These are phyloP conservation scores for Hylyphantes graminicola DNA, from an alignment of 1,140 invertebrate genomes.

Conservation along the genomic window DNA sequence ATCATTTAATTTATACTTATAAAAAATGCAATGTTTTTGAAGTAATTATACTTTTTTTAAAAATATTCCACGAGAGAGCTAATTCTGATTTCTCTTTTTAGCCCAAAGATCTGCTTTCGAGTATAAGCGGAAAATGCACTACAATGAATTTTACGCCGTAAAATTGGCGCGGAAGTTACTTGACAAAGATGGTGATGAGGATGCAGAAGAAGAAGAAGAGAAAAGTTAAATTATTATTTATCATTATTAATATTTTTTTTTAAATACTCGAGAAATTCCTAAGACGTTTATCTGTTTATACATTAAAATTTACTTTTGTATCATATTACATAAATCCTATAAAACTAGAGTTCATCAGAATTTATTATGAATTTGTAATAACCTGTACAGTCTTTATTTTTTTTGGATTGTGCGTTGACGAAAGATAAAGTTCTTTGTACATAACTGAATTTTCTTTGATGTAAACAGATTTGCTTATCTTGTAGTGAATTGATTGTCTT, in stretches of 20 bases:
- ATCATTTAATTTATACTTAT: too few species aligned
- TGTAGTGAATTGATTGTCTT: too few species aligned
- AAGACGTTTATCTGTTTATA: neutral
- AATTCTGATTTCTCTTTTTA: constrained; percentile 66
- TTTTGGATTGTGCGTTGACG: neutral
- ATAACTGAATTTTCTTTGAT: too few species aligned
- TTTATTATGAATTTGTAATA: neutral
- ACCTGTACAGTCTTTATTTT: neutral
- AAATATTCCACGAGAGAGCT: too few species aligned
- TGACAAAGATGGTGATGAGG: constrained; percentile 89
- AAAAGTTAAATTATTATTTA: constrained; percentile 57
- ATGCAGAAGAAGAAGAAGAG: constrained; percentile 75
- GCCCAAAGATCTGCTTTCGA: constrained; percentile 83
- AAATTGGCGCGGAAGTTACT: constrained; percentile 89
- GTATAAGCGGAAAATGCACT: constrained; percentile 93
- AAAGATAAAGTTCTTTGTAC: too few species aligned
- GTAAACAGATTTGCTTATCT: too few species aligned
- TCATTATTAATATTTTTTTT: constrained; percentile 12
- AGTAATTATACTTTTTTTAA: too few species aligned
- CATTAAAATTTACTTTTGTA: neutral
- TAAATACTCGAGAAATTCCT: constrained; percentile 10
- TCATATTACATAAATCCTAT: neutral
- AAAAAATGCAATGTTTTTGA: too few species aligned
- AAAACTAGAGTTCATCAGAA: neutral
- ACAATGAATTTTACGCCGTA: constrained; percentile 95